A percentile compares a stretch with the other conserved stretches of the same genome.
Conservation (phyloP, 1,140 invertebrate genomes). For the Paraescarpia echinospica region DNA sequence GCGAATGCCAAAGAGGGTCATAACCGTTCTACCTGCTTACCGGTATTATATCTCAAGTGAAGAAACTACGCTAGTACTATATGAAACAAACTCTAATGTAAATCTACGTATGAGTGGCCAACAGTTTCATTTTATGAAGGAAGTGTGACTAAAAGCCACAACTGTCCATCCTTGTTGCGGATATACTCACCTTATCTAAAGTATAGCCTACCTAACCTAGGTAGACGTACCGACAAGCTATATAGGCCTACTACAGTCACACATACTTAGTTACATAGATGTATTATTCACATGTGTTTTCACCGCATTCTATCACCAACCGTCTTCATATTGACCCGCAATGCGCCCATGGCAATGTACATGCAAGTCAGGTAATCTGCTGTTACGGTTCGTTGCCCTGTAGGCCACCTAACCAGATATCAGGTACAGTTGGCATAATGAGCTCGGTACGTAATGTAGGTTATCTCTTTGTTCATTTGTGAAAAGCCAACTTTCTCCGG, state of each 20-base stretch:
- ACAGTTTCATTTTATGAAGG: no score
- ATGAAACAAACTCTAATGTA: no score
- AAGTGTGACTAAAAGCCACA: no score
- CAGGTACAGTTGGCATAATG: neutral
- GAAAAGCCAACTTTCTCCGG: neutral
- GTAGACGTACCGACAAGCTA: neutral
- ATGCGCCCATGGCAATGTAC: neutral
- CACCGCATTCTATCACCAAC: neutral
- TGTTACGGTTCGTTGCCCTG: neutral
- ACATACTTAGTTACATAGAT: neutral
- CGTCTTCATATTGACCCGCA: neutral
- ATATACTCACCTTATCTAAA: no score
- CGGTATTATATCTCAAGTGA: no score
- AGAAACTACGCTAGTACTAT: no score
- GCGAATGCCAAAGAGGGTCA: no score
- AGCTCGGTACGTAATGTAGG: neutral
- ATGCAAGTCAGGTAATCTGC: neutral
- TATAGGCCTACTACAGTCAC: neutral
- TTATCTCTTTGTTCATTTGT: neutral
- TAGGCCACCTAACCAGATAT: neutral
- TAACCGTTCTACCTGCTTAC: no score
- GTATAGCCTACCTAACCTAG: no score
- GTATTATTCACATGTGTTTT: neutral
- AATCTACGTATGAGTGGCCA: no score
- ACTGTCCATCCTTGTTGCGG: no score